phyloP scores from a whole-genome alignment of 2,113 vertebrate genomes.

The Pelodiscus sinensis region DNA sequence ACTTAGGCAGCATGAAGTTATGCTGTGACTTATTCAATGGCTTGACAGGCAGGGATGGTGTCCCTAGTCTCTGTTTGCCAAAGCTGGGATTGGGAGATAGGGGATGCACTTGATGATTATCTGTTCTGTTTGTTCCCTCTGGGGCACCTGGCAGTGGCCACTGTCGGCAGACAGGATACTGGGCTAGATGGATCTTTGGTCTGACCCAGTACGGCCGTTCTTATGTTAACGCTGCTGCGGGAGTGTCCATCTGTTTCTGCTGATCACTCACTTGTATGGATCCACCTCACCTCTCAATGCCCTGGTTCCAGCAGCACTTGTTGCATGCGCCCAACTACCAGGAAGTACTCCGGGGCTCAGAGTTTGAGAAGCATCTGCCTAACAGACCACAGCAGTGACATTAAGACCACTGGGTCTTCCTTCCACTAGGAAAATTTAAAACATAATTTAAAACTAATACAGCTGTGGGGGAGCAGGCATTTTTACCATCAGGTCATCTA shows the following conservation, averaged over 20 bases:
- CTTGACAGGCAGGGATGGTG: too few species aligned
- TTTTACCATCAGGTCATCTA: constrained; percentile 51
- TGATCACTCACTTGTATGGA: background rate
- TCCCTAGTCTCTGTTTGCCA: too few species aligned
- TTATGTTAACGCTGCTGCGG: background rate
- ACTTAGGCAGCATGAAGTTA: accelerated
- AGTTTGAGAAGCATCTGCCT: background rate
- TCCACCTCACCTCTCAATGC: background rate
- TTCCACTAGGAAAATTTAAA: background rate
- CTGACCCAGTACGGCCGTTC: too few species aligned
- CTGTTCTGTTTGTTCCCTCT: too few species aligned
- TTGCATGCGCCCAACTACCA: background rate
- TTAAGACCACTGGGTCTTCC: background rate
- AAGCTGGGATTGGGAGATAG: too few species aligned
- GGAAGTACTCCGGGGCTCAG: constrained; percentile 2
- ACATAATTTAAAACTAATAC: constrained; percentile 28
- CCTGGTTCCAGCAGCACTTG: accelerated
- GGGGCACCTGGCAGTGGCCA: too few species aligned
- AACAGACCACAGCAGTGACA: background rate
- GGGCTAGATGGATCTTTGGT: too few species aligned
- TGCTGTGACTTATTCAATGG: background rate
- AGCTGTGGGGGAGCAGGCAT: constrained; percentile 36
- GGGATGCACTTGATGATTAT: too few species aligned
- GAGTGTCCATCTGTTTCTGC: too few species aligned
- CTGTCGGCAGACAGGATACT: too few species aligned